Conservation (phyloP, 2,797 vertebrate species). For the Staurois parvus region DNA sequence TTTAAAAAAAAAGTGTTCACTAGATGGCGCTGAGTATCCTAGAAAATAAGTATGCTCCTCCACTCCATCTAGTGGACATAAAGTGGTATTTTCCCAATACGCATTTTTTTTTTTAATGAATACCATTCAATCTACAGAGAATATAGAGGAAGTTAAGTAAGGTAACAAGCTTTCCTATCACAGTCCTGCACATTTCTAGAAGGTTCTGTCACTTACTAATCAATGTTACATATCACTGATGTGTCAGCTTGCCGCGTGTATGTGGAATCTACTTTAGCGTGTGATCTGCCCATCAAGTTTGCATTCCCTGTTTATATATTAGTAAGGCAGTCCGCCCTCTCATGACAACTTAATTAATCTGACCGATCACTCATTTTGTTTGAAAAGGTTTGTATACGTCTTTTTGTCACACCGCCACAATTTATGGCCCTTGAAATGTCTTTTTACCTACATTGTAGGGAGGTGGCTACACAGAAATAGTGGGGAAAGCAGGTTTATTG, state of each 20-base stretch:
- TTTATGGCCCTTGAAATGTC: too few relatives aligned
- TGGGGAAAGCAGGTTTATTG: background rate
- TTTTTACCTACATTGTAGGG: too few relatives aligned
- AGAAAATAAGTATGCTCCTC: too few relatives aligned
- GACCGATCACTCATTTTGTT: background rate
- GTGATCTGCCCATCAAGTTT: conserved; percentile 36
- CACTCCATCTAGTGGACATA: too few relatives aligned
- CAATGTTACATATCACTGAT: conserved; percentile 39
- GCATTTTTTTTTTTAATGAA: too few relatives aligned
- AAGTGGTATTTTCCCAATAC: too few relatives aligned
- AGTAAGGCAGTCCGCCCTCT: conserved; percentile 2
- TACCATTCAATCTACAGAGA: too few relatives aligned
- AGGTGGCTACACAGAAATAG: background rate
- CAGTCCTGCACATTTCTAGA: conserved; percentile 16
- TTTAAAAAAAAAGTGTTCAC: too few relatives aligned
- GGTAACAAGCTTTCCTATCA: too few relatives aligned
- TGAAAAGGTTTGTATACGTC: background rate
- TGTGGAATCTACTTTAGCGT: conserved; percentile 43
- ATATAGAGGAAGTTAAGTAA: too few relatives aligned
- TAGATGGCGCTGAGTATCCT: too few relatives aligned
- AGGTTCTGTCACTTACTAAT: conserved; percentile 10
- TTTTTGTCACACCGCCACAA: too few relatives aligned
- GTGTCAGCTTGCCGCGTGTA: conserved; percentile 42
- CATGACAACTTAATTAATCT: conserved; percentile 39
- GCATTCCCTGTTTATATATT: conserved; percentile 45